Base-by-base conservation (phyloP, 2,113 vertebrate genomes). In the Polypterus bichir region DNA sequence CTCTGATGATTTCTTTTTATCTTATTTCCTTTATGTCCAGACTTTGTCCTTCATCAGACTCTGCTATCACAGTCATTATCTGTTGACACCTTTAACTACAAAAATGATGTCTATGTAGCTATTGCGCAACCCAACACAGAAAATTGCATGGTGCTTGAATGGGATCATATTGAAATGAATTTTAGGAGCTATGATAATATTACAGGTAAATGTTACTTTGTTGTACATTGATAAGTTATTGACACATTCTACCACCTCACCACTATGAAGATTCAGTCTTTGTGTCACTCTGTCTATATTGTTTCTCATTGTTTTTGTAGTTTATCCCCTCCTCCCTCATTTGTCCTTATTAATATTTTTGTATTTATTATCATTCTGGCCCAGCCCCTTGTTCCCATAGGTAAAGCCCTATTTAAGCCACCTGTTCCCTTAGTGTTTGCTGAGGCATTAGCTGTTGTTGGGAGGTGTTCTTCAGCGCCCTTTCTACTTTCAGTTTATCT, bases 141-240 rank as follows among this genome's bases (percentile, higher is more conserved):
- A 81, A 98, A 92, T 79, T 99, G 96, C 72, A 92, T 97, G 91
- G 87, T 99, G 61, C 77, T 94, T 60, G 91, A 99, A 64, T 99
- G 96, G 96, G 95, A 98, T 74, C 95, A 99, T 82, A 97, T 99
- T 56, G 96, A 99, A 68, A 98, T 95, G 92, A 96, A 97, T 71
- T 99, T 97, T 85, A 89, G 96, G 80, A 97, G 84, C 66, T 97
- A 95, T 0, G 94, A 99, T 81, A 99, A 99, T 58, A 99, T 99
- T 68, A 98, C 96, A 81, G 96, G 96, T 99, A 79, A 47, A 79
- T 48, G 57, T 47, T 53, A 49, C 27, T 51, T 27, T 27, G 27
- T 27, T 27, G 27, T 27, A 27, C 27, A 27, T 27, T 27, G 27
- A 27, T 27, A 27, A 27, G 27, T 27, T 27, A 27, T 27, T 27